phyloP scores from a whole-genome alignment of 2,797 vertebrate species.

The Catostomus latipinnis region DNA sequence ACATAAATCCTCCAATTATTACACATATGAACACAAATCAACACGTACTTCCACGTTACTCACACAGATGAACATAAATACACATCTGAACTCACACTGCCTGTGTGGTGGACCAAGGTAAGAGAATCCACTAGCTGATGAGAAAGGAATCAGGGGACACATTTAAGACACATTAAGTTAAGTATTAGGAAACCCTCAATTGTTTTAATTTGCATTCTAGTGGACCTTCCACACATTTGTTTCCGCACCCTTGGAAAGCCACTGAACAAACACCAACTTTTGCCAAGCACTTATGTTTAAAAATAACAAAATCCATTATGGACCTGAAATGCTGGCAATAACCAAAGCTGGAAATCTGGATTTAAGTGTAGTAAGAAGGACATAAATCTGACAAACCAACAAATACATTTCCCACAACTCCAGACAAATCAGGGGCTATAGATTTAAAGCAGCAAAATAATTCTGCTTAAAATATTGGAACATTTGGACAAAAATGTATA shows the following conservation, averaged over 20 bases:
- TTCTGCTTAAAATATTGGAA: too few relatives aligned
- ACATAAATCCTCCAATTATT: not conserved
- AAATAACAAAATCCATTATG: constrained; percentile 62
- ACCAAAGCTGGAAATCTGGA: constrained; percentile 70
- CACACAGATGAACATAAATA: constrained; percentile 46
- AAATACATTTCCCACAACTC: not conserved
- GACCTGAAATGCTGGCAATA: constrained; percentile 67
- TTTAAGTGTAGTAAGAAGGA: constrained; percentile 63
- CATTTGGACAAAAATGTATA: too few relatives aligned
- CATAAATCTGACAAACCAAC: constrained; percentile 44
- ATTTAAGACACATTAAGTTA: constrained; percentile 84
- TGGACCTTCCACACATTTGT: constrained; percentile 72
- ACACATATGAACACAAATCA: not conserved
- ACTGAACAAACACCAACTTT: constrained; percentile 48
- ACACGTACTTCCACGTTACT: not conserved
- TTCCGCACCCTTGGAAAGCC: constrained; percentile 76
- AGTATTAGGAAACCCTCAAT: constrained; percentile 80
- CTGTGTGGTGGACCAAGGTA: constrained; percentile 66
- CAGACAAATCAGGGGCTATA: too few relatives aligned
- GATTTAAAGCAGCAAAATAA: too few relatives aligned
- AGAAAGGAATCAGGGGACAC: constrained; percentile 78
- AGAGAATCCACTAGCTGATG: constrained; percentile 79
- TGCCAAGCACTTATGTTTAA: constrained; percentile 36
- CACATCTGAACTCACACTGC: constrained; percentile 68
- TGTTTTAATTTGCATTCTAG: constrained; percentile 79